A percentile compares a stretch with the other conserved stretches of the same genome.
phyloP scores from a whole-genome alignment of 1,140 invertebrate genomes.

The Camponotus pennsylvanicus region DNA sequence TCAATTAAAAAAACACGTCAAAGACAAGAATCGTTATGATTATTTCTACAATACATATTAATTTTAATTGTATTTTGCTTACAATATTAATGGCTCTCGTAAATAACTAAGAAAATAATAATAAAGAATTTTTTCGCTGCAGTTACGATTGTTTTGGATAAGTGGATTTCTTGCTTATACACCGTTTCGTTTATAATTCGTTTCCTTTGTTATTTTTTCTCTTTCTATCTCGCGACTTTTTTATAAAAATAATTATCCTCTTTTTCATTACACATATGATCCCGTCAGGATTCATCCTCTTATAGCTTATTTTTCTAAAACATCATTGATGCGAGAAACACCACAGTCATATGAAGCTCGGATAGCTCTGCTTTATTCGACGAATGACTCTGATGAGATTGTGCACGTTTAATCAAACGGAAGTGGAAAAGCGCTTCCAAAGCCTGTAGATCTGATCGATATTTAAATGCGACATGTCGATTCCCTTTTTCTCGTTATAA shows the following conservation, averaged over 20 bases:
- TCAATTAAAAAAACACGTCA: background rate
- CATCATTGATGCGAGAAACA: background rate
- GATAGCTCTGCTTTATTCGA: slow-evolving; percentile 6
- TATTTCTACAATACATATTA: background rate
- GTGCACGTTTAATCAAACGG: slow-evolving; percentile 27
- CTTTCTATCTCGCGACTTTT: background rate
- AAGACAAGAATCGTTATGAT: background rate
- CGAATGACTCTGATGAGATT: slow-evolving; percentile 51
- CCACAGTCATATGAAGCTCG: background rate
- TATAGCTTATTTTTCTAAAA: slow-evolving; percentile 5
- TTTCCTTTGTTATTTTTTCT: background rate
- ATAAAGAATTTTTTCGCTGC: background rate
- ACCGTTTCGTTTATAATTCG: background rate
- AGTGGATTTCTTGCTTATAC: background rate
- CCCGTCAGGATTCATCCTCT: background rate
- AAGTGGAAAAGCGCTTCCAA: slow-evolving; percentile 28
- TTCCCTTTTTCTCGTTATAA: background rate
- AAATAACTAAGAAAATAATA: background rate
- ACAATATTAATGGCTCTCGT: background rate
- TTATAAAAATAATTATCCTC: background rate
- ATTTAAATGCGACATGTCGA: slow-evolving; percentile 8
- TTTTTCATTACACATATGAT: slow-evolving; percentile 10
- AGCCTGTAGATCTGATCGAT: background rate
- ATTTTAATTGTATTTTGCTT: slow-evolving; percentile 15
- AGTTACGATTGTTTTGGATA: slow-evolving; percentile 23